These are phyloP conservation scores for Eriocheir sinensis DNA, from an alignment of 1,140 invertebrate genomes.

Conservation along the genomic window DNA sequence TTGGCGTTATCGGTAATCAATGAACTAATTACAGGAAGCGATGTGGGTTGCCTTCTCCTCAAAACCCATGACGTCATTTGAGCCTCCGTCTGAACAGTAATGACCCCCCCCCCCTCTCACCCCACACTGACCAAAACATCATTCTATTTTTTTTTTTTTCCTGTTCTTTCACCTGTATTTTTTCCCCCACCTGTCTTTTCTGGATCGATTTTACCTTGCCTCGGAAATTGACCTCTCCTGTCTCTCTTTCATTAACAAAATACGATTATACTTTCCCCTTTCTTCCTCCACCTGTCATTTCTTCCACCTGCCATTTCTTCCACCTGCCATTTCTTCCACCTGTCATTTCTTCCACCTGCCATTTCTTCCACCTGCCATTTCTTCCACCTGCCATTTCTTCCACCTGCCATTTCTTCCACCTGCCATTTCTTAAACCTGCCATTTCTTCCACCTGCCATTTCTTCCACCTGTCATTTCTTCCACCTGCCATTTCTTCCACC, in stretches of 20 bases:
- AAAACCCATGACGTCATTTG: slow-evolving; percentile 22
- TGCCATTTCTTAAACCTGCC: not conserved
- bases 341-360: not conserved
- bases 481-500: too few species aligned
- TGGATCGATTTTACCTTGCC: too few species aligned
- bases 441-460: not conserved
- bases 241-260: too few species aligned
- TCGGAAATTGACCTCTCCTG: not conserved
- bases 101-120: not conserved
- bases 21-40: not conserved
- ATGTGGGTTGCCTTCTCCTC: not conserved
- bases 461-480: too few species aligned
- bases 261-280: not conserved
- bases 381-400: not conserved
- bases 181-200: too few species aligned
- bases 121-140: not conserved
- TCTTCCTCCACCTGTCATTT: not conserved
- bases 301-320: not conserved
- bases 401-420: not conserved
- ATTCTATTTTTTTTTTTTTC: too few species aligned
- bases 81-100: not conserved
- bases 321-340: not conserved
- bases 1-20: slow-evolving; percentile 4
- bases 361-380: not conserved
- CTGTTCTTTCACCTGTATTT: too few species aligned